Conservation (phyloP, 2,888 invertebrate species). For the Cheilosia vulpina region DNA sequence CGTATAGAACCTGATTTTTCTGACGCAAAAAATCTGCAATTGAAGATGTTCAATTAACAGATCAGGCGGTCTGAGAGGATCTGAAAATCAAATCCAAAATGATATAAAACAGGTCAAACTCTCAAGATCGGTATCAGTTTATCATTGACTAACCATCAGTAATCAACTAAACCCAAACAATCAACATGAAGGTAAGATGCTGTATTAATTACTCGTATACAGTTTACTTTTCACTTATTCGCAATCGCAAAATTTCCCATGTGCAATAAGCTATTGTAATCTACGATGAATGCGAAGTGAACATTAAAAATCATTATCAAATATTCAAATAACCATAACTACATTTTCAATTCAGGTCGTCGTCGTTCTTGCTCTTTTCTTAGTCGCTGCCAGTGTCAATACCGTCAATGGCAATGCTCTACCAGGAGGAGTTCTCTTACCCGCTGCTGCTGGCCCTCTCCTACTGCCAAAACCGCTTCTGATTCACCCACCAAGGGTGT, state of each 20-base stretch:
- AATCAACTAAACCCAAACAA: too few relatives aligned
- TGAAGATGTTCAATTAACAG: neutral
- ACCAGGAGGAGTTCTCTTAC: neutral
- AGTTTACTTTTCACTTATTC: too few relatives aligned
- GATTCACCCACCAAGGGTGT: neutral
- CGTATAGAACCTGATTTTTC: slow-evolving; percentile 4
- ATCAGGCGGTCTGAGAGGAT: neutral
- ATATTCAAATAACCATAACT: neutral
- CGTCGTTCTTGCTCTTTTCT: slow-evolving; percentile 20
- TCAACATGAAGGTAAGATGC: too few relatives aligned
- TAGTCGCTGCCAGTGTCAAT: slow-evolving; percentile 15
- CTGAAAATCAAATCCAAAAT: neutral
- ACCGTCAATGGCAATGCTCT: neutral
- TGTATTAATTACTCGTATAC: too few relatives aligned
- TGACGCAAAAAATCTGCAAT: neutral
- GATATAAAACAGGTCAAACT: neutral
- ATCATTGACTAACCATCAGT: neutral
- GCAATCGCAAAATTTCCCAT: too few relatives aligned
- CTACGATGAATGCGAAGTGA: too few relatives aligned
- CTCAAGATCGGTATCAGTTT: neutral
- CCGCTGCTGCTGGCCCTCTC: too few relatives aligned
- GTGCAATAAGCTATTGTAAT: too few relatives aligned
- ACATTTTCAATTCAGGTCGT: slow-evolving; percentile 4
- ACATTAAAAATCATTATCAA: too few relatives aligned
- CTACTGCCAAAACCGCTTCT: neutral